These are phyloP conservation scores for Prionace glauca DNA, from an alignment of 2,797 vertebrate genomes.

Conservation along the genomic window DNA sequence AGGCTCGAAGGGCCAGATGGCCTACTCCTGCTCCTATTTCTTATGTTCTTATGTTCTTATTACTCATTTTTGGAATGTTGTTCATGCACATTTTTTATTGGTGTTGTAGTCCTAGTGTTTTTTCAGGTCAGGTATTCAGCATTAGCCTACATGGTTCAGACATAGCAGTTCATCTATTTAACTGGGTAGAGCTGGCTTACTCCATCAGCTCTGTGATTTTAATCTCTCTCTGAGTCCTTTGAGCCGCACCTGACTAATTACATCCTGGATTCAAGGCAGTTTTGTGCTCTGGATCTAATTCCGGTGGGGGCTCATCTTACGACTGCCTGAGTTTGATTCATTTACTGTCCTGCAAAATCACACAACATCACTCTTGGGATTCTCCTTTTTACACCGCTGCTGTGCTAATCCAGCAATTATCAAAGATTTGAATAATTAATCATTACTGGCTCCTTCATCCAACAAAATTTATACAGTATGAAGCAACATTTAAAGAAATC, in stretches of 20 bases:
- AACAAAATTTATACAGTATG: not conserved
- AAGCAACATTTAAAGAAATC: not conserved
- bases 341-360: not conserved
- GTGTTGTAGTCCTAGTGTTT: not conserved
- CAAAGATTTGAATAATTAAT: constrained; percentile 14
- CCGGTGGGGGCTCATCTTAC: not conserved
- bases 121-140: not conserved
- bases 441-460: not conserved
- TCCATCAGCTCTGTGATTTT: constrained; percentile 6
- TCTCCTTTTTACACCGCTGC: not conserved
- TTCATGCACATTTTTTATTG: not conserved
- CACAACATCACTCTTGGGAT: not conserved
- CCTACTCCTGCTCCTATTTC: too few relatives aligned
- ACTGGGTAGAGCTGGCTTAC: not conserved
- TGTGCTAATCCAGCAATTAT: constrained; percentile 27
- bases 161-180: constrained; percentile 5
- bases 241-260: constrained; percentile 31
- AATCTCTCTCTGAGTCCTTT: not conserved
- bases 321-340: constrained; percentile 18
- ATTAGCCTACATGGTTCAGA: not conserved
- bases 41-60: too few relatives aligned
- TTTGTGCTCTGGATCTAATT: constrained; percentile 2
- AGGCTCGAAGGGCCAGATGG: too few relatives aligned
- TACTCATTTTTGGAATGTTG: not conserved
- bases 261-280: constrained; percentile 2